Conservation (phyloP, 2,113 vertebrate species). For the Prochilodus magdalenae region DNA sequence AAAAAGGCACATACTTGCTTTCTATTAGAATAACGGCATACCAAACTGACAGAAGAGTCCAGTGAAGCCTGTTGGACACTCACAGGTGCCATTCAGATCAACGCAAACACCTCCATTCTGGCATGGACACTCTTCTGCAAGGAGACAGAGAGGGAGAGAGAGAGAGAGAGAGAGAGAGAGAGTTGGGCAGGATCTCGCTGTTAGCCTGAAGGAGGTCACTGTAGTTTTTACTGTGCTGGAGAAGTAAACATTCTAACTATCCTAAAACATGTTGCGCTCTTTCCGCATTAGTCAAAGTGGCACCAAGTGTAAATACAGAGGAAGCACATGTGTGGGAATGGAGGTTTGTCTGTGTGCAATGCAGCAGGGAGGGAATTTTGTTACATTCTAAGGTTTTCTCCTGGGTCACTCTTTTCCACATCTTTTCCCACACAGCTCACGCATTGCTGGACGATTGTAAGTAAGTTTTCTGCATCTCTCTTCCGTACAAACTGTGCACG, state of each 20-base stretch:
- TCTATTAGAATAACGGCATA: constrained; percentile 69
- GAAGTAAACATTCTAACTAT: constrained; percentile 41
- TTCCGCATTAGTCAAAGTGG: constrained; percentile 20
- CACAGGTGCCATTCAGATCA: constrained; percentile 86
- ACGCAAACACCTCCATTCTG: constrained; percentile 90
- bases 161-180: constrained; percentile 11
- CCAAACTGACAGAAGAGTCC: constrained; percentile 93
- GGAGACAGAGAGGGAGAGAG: constrained; percentile 37
- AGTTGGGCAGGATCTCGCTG: not conserved
- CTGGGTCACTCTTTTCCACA: constrained; percentile 63
- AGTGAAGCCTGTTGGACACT: constrained; percentile 90
- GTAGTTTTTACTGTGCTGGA: constrained; percentile 35
- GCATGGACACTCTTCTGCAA: constrained; percentile 84
- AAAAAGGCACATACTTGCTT: not conserved
- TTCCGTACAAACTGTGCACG: constrained; percentile 57
- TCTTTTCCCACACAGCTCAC: constrained; percentile 63
- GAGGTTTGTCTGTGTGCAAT: constrained; percentile 43
- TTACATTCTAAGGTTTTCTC: constrained; percentile 59
- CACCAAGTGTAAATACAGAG: constrained; percentile 25
- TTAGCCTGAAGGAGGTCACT: not conserved
- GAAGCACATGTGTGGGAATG: constrained; percentile 37
- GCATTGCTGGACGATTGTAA: constrained; percentile 42
- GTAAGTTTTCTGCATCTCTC: constrained; percentile 49
- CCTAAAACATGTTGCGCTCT: constrained; percentile 12
- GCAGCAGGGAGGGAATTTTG: constrained; percentile 47